Base-by-base conservation (phyloP, 2,113 vertebrate genomes). In the Cinclus cinclus region DNA sequence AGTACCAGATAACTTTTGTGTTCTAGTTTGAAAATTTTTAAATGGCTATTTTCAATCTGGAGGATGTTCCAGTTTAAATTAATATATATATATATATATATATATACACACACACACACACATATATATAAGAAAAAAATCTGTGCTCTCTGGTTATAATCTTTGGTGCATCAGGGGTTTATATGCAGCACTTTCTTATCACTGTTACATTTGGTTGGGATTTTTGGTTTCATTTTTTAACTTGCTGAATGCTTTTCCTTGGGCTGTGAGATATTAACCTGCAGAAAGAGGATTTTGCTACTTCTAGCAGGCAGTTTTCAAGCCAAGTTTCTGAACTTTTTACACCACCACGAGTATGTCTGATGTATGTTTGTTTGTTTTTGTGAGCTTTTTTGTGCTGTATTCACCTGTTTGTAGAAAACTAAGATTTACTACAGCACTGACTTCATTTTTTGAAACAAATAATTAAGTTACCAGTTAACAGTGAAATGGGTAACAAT, bases 121-220 rank as follows among this genome's bases (percentile, higher is more conserved):
- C 8, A 37, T 13, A 30, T 35, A 35, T 96, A 90, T 44, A 25
- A 15, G 25, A 49, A 44, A 59, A 63, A 39, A 73, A 65, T 87
- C 95, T 96, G 96, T 97, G 94, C 94, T 97, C 93, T 98, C 97
- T 97, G 94, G 97, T 97, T 97, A 96, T 96, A 97, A 97, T 98
- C 97, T 98, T 98, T 97, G 97, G 98, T 98, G 97, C 98, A 98
- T 98, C 97, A 98, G 97, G 98, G 98, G 98, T 98, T 98, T 98
- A 97, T 98, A 98, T 96, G 96, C 98, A 98, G 98, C 98, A 98
- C 98, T 98, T 98, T 98, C 95, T 98, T 98, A 91, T 96, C 93
- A 93, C 97, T 95, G 82, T 98, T 97, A 98, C 93, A n/a, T 95
- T 95, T 98, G 96, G 92, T 97, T 80, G 63, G 75, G 75, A 28